A percentile compares a stretch with the other conserved stretches of the same genome.
These are phyloP conservation scores for Vesta saturnalis DNA, from an alignment of 2,888 invertebrate species.

Conservation along the genomic window DNA sequence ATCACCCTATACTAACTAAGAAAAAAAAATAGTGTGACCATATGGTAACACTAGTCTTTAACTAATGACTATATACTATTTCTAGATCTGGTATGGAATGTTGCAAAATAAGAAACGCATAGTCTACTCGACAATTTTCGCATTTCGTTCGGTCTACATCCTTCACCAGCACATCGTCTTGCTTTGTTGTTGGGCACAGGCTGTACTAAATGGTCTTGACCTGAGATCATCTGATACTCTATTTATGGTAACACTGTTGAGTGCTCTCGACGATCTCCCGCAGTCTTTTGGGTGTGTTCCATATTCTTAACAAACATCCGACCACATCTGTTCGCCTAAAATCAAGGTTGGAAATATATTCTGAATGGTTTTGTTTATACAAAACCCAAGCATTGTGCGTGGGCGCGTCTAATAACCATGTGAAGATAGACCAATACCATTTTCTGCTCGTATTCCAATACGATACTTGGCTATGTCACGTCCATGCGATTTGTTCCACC, in stretches of 20 bases:
- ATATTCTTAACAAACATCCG: neutral
- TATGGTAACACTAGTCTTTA: no score
- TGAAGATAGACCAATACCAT: conserved; percentile 11
- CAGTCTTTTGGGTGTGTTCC: neutral
- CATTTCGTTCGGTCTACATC: neutral
- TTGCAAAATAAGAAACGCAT: neutral
- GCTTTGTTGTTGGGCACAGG: neutral
- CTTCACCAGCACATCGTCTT: neutral
- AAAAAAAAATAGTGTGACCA: no score
- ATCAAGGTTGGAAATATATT: neutral
- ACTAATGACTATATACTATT: no score
- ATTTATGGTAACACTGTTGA: no score
- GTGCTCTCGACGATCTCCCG: neutral
- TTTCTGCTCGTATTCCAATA: neutral
- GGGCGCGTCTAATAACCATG: conserved; percentile 5
- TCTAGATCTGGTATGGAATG: no score
- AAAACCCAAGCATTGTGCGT: conserved; percentile 12
- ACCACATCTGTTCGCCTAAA: neutral
- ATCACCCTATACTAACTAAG: no score
- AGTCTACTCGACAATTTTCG: neutral
- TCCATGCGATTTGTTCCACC: conserved; percentile 6
- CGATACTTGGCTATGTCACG: neutral
- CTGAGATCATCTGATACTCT: neutral
- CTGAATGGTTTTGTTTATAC: neutral
- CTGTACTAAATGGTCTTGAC: neutral